Percentiles rank a stretch among this genome's conserved stretches.
These are phyloP conservation scores for Callithrix jacchus DNA, from an alignment of 2,113 vertebrate species.

Conservation along the genomic window DNA sequence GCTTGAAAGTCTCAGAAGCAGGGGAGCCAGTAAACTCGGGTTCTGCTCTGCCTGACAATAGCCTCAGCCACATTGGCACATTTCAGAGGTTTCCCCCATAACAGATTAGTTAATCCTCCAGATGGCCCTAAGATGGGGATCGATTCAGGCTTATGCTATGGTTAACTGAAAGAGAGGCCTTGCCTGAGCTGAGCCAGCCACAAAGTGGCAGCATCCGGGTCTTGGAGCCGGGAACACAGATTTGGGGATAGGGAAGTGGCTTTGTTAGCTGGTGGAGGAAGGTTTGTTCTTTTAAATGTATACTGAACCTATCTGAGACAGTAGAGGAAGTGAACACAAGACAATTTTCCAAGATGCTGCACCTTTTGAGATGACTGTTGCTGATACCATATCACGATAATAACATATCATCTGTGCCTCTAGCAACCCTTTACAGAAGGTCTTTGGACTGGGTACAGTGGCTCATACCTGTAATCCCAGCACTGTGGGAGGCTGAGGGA, in stretches of 20 bases:
- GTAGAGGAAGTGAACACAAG: not conserved
- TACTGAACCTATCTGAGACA: not conserved
- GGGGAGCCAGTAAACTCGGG: not conserved
- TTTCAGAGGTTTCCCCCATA: not conserved
- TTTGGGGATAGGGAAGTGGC: not conserved
- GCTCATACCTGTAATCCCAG: too few relatives aligned
- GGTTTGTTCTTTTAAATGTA: not conserved
- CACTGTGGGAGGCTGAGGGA: too few relatives aligned
- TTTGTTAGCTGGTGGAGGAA: not conserved
- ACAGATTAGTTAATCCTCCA: conserved; percentile 1
- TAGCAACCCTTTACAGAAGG: not conserved
- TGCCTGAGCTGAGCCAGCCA: not conserved
- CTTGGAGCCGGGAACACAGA: not conserved
- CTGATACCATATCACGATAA: not conserved
- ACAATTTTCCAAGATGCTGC: not conserved
- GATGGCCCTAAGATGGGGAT: not conserved
- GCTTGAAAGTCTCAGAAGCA: not conserved
- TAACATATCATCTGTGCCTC: not conserved
- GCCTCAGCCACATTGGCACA: not conserved
- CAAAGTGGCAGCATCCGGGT: too few relatives aligned
- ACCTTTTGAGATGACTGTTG: not conserved
- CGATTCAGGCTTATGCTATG: not conserved
- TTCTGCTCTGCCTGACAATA: not conserved
- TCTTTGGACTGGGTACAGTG: not conserved
- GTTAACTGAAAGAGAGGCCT: not conserved